These are phyloP conservation scores for Papilio dardanus DNA, from an alignment of 1,140 invertebrate species.

Conservation along the genomic window DNA sequence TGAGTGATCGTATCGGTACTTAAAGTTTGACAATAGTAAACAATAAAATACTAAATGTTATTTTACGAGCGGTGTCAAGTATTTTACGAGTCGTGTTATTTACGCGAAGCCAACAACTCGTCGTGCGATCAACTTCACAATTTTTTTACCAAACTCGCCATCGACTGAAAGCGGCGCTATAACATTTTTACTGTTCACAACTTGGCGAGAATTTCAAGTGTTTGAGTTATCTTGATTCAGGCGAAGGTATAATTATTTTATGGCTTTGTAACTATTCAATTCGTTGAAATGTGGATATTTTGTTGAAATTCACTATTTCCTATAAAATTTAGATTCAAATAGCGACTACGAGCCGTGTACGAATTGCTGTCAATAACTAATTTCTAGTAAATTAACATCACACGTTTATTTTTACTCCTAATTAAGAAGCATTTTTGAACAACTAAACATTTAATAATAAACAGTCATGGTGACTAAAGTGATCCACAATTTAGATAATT, in stretches of 20 bases:
- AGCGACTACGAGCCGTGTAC: background rate
- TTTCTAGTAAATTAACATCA: background rate
- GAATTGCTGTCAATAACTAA: background rate
- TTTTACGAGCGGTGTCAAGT: conserved; percentile 24
- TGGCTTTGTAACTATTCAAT: background rate
- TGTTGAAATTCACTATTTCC: too few relatives aligned
- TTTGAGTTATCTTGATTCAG: background rate
- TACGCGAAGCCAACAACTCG: conserved; percentile 27
- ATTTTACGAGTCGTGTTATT: conserved; percentile 31
- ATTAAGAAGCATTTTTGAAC: background rate
- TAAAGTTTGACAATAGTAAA: background rate
- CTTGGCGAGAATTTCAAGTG: background rate
- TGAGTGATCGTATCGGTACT: background rate
- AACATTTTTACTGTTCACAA: conserved; percentile 17
- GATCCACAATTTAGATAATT: background rate
- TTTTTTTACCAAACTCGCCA: conserved; percentile 11
- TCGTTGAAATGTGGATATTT: too few relatives aligned
- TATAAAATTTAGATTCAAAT: too few relatives aligned
- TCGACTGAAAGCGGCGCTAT: background rate
- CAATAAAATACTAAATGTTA: conserved; percentile 9
- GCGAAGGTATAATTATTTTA: background rate
- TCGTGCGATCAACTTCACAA: conserved; percentile 18
- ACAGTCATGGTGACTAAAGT: background rate
- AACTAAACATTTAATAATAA: background rate
- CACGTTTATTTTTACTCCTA: background rate